A percentile compares a stretch with the other conserved stretches of the same genome.
Conservation (phyloP, 2,888 invertebrate genomes). For the Macrosoma leucophasiata region DNA sequence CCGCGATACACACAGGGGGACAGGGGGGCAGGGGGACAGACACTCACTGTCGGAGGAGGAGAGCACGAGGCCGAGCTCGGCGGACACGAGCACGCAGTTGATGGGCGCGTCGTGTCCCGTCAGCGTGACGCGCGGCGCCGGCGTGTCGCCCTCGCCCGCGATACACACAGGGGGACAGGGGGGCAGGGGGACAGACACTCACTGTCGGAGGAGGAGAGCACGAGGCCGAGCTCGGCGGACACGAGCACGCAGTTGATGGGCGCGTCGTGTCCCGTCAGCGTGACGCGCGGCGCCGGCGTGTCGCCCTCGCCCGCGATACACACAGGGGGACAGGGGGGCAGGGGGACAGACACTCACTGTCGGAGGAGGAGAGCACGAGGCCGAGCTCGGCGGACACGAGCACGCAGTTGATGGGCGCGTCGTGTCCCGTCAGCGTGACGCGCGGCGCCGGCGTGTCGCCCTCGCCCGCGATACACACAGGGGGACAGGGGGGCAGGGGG, state of each 20-base stretch:
- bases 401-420: constrained; percentile 95
- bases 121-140: constrained; percentile 96
- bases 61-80: constrained; percentile 97
- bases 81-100: constrained; percentile 96
- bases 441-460: constrained; percentile 96
- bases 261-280: constrained; percentile 98
- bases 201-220: constrained; percentile 93
- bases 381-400: constrained; percentile 99
- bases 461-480: constrained; percentile 93
- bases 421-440: constrained; percentile 98
- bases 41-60: constrained; percentile 87
- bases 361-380: constrained; percentile 95
- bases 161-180: too few relatives aligned
- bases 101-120: constrained; percentile 99
- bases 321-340: too few relatives aligned
- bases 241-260: constrained; percentile 96
- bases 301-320: constrained; percentile 98
- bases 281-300: constrained; percentile 95
- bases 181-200: too few relatives aligned
- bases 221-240: constrained; percentile 97
- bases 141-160: constrained; percentile 96
- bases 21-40: too few relatives aligned
- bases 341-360: constrained; percentile 72
- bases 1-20: too few relatives aligned
- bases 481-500: too few relatives aligned